Conservation (phyloP, 2,888 invertebrate genomes). For the Tetragonula carbonaria region DNA sequence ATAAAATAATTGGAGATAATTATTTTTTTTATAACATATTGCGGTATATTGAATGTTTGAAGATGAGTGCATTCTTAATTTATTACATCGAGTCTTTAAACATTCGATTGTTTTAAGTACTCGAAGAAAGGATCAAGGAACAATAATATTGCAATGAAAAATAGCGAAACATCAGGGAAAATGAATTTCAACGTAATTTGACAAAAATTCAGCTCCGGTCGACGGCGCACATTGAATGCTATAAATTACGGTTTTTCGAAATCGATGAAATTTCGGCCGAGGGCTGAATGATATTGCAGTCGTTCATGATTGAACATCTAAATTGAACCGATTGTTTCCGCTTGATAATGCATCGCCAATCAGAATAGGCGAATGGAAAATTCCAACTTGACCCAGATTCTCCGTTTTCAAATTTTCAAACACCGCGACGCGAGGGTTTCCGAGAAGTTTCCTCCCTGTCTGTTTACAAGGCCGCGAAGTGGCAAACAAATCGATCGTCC, state of each 20-base stretch:
- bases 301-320: neutral
- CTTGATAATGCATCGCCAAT: slow-evolving; percentile 9
- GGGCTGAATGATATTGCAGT: neutral
- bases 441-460: slow-evolving; percentile 2
- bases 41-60: too few species aligned
- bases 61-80: too few species aligned
- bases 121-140: too few species aligned
- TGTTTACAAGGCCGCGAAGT: neutral
- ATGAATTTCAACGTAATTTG: neutral
- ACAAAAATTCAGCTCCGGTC: neutral
- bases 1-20: too few species aligned
- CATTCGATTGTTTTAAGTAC: too few species aligned
- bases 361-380: neutral
- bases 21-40: too few species aligned
- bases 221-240: neutral
- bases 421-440: neutral
- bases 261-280: too few species aligned
- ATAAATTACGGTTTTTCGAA: neutral
- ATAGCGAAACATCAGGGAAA: neutral
- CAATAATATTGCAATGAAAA: neutral
- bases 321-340: slow-evolving; percentile 5
- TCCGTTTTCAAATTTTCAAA: slow-evolving; percentile 8
- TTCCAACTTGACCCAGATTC: neutral
- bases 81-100: too few species aligned
- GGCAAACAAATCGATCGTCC: slow-evolving; percentile 36